Conservation (phyloP, 2,888 invertebrate genomes). For the Drosophila robusta region DNA sequence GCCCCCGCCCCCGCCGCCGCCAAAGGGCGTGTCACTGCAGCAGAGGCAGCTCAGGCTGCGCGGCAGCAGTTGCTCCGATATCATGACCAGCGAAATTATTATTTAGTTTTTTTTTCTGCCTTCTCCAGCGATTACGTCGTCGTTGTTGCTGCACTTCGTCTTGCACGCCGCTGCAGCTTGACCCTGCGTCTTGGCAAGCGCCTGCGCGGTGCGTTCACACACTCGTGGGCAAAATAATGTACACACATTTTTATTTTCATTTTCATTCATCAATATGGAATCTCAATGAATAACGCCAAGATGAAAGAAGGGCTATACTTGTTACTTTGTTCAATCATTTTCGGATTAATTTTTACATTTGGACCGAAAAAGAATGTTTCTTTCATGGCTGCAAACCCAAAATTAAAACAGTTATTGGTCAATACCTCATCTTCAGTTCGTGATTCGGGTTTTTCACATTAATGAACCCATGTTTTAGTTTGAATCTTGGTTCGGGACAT, state of each 20-base stretch:
- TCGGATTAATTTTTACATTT: too few species aligned
- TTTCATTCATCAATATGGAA: too few species aligned
- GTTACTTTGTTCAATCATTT: too few species aligned
- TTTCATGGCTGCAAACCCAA: too few species aligned
- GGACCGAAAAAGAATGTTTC: too few species aligned
- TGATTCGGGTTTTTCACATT: too few species aligned
- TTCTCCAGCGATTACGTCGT: constrained; percentile 71
- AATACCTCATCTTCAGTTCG: too few species aligned
- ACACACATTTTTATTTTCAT: background rate
- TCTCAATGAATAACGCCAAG: background rate
- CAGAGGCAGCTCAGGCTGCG: constrained; percentile 88
- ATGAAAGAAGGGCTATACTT: background rate
- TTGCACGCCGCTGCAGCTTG: constrained; percentile 62
- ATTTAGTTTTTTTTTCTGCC: constrained; percentile 4
- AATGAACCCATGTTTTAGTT: too few species aligned
- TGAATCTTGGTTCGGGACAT: too few species aligned
- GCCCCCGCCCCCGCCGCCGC: constrained; percentile 31
- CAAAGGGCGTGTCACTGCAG: constrained; percentile 85
- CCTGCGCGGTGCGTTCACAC: constrained; percentile 67
- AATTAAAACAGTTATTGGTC: too few species aligned
- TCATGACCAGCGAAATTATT: constrained; percentile 62
- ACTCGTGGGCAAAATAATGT: constrained; percentile 24
- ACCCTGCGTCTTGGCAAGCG: constrained; percentile 61
- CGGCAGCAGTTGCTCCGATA: constrained; percentile 84
- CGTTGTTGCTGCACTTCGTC: constrained; percentile 50